Evolutionary conservation across 2,888 invertebrate genomes (phyloP), one percentile per base, ranked within the genome.

Genomic region (Prosopocoilus inquinatus): DNA sequence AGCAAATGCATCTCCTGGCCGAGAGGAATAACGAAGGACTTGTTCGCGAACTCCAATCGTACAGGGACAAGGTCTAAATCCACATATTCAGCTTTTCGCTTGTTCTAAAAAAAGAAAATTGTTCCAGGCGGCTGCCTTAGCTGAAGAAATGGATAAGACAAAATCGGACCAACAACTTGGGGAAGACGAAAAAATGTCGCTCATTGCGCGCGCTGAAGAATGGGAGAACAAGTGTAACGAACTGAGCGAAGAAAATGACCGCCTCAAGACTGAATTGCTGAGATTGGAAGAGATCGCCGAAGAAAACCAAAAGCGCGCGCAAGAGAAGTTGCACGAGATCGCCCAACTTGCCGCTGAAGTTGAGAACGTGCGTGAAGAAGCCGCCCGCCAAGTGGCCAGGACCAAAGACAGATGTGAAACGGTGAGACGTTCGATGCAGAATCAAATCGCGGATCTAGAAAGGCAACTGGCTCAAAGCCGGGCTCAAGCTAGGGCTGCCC

Each of bases 301-400:
- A 5, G 81, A 82, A 8, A 79, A 82, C 58, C 84, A 86, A 64
- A 83, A 83, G 66, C 79, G 83, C 8, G 75, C 85, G 1, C 85
- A 87, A 52, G 85, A 86, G 70, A 87, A 87, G 71, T 78, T 84
- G 71, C 86, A 88, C 63, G 88, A 88, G 70, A 83, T 86, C 53
- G 82, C 83, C 0, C 84, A 85, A 67, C 69, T 88, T 1, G 82
- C 83, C 1, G 82, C 84, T 0, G 86, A 86, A 70, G 73, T 88
- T 46, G 87, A 88, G 64, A 79, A 83, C 39, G 81, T 86, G 2
- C 75, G 88, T 0, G 87, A 88, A 64, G 88, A 88, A 68, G 85
- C 87, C 0, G 85, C 87, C 0, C 73, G 87, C 3, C 87, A 87
- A 54, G 75, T 88, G 16, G 80, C 84, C 1, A 79, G 86, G 9